A percentile compares a stretch with the other conserved stretches of the same genome.
These are phyloP conservation scores for Aporophyla lueneburgensis DNA, from an alignment of 2,888 invertebrate species.

Conservation along the genomic window DNA sequence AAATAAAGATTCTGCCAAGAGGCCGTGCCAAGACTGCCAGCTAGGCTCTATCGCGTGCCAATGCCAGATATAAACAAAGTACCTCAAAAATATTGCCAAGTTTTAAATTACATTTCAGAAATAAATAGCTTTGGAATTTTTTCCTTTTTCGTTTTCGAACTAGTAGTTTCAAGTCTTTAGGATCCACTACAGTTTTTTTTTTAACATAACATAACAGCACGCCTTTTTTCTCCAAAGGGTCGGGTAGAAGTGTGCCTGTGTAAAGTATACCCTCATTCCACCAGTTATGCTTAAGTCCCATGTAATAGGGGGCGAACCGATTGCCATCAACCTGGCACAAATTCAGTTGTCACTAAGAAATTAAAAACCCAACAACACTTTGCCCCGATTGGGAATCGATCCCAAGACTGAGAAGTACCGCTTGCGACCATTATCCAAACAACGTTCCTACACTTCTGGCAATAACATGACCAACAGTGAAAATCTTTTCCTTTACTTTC, in stretches of 20 bases:
- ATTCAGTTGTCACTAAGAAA: too few relatives aligned
- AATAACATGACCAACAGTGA: neutral
- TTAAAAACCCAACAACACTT: too few relatives aligned
- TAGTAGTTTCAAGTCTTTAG: neutral
- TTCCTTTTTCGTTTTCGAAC: neutral
- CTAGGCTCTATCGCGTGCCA: slow-evolving; percentile 73
- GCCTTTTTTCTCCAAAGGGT: too few relatives aligned
- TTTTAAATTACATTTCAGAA: slow-evolving; percentile 54
- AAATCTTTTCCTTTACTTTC: neutral
- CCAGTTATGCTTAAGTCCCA: too few relatives aligned
- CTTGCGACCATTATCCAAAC: too few relatives aligned
- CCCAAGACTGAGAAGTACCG: too few relatives aligned
- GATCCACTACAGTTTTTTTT: neutral
- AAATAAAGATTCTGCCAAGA: slow-evolving; percentile 75
- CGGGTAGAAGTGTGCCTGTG: too few relatives aligned
- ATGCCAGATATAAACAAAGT: slow-evolving; percentile 72
- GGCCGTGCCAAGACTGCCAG: slow-evolving; percentile 78
- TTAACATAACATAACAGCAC: too few relatives aligned
- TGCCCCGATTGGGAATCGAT: too few relatives aligned
- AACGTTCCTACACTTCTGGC: neutral
- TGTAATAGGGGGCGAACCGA: too few relatives aligned
- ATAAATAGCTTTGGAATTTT: slow-evolving; percentile 32
- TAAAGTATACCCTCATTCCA: too few relatives aligned
- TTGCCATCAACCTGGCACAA: too few relatives aligned
- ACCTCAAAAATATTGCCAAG: slow-evolving; percentile 67